These are phyloP conservation scores for Zoanthus gigantus DNA, from an alignment of 92 coral and sea anemone genomes.

Conservation along the genomic window DNA sequence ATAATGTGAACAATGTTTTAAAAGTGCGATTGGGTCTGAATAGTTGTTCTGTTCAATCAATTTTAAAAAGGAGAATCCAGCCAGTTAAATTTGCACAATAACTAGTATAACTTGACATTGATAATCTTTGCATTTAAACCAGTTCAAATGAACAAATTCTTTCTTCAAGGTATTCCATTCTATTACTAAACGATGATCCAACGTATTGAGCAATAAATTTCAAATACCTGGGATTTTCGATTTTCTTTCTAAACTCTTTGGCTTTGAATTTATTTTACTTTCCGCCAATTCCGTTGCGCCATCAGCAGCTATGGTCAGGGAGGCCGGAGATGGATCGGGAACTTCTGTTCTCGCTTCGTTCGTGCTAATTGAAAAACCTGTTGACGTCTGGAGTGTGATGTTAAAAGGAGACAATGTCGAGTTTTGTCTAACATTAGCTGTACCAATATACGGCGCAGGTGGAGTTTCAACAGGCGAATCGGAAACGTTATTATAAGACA, in stretches of 20 bases:
- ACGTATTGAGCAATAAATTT: too few relatives aligned
- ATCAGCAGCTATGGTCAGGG: not conserved
- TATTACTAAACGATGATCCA: too few relatives aligned
- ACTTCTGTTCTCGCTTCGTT: not conserved
- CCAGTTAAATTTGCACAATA: too few relatives aligned
- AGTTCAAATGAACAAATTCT: too few relatives aligned
- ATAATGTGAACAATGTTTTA: too few relatives aligned
- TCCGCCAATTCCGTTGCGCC: not conserved
- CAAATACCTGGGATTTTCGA: slow-evolving; percentile 36
- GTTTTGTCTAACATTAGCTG: not conserved
- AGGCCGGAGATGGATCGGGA: not conserved
- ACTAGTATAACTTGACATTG: too few relatives aligned
- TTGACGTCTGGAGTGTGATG: not conserved
- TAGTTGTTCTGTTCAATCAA: too few relatives aligned
- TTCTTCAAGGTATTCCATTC: too few relatives aligned
- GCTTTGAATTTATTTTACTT: not conserved
- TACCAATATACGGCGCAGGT: slow-evolving; percentile 15
- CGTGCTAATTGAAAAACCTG: not conserved
- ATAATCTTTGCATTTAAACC: too few relatives aligned
- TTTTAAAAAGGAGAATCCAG: too few relatives aligned
- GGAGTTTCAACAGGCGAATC: slow-evolving; percentile 4
- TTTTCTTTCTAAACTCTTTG: slow-evolving; percentile 10
- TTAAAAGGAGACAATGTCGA: not conserved
- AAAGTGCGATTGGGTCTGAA: too few relatives aligned
- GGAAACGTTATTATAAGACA: not conserved